Conservation (phyloP, 2,797 vertebrate genomes). For the Cetoscarus ocellatus region DNA sequence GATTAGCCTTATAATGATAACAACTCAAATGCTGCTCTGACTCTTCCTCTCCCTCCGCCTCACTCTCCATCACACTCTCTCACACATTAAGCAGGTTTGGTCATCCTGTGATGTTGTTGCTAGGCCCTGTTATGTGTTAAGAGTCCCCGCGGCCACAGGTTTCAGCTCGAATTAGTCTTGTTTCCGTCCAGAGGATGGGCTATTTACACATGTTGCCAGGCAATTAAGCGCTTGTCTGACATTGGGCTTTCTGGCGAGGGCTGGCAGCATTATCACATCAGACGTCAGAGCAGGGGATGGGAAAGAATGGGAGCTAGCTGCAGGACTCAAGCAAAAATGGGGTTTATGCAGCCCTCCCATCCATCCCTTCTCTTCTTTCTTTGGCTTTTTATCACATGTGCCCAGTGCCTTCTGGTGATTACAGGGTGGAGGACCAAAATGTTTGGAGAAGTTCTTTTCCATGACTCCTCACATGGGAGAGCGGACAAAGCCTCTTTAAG, state of each 20-base stretch:
- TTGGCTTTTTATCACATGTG: slow-evolving; percentile 4
- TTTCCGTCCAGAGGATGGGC: slow-evolving; percentile 51
- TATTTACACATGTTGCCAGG: slow-evolving; percentile 63
- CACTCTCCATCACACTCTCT: slow-evolving; percentile 2
- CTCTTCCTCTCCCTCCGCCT: slow-evolving; percentile 9
- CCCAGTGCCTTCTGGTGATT: background rate
- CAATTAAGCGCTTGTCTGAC: slow-evolving; percentile 65
- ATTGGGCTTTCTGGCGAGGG: slow-evolving; percentile 39
- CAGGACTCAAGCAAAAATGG: slow-evolving; percentile 22
- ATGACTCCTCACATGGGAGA: background rate
- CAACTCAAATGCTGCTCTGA: slow-evolving; percentile 31
- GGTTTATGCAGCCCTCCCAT: background rate
- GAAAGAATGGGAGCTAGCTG: slow-evolving; percentile 28
- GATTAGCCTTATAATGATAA: slow-evolving; percentile 62
- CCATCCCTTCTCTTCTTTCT: background rate
- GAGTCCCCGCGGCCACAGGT: slow-evolving; percentile 40
- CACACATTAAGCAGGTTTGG: slow-evolving; percentile 34
- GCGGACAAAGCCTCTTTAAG: background rate
- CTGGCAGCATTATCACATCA: slow-evolving; percentile 39
- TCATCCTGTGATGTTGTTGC: slow-evolving; percentile 46
- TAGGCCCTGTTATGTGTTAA: slow-evolving; percentile 43
- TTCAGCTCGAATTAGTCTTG: slow-evolving; percentile 61
- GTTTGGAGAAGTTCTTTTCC: background rate
- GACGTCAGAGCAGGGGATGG: slow-evolving; percentile 18
- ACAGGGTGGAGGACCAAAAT: slow-evolving; percentile 13